Conservation (phyloP, 2,797 vertebrate genomes). For the Sarcoramphus papa region DNA sequence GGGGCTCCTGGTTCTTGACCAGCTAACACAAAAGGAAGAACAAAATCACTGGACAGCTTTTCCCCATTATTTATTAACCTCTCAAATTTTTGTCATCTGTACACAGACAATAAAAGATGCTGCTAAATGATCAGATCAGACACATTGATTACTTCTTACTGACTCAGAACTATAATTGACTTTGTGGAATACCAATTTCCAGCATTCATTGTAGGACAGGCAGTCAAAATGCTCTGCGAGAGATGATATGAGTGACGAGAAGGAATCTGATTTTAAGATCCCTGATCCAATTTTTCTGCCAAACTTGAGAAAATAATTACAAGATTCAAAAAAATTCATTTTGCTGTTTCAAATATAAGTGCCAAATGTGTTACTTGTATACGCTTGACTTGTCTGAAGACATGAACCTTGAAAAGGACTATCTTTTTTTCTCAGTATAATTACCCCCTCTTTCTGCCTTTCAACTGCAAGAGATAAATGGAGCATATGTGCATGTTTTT, state of each 20-base stretch:
- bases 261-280: constrained; percentile 51
- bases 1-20: background rate
- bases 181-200: constrained; percentile 29
- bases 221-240: constrained; percentile 28
- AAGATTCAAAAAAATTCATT: constrained; percentile 49
- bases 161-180: constrained; percentile 22
- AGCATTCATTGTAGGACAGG: background rate
- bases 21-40: background rate
- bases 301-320: constrained; percentile 58
- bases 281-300: constrained; percentile 55
- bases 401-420: constrained; percentile 36
- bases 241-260: constrained; percentile 5
- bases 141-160: constrained; percentile 36
- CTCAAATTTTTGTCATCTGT: background rate
- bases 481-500: constrained; percentile 20
- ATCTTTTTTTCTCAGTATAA: constrained; percentile 30
- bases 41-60: background rate
- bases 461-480: constrained; percentile 45
- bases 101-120: background rate
- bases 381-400: constrained; percentile 37
- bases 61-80: constrained; percentile 5
- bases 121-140: constrained; percentile 12
- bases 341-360: constrained; percentile 39
- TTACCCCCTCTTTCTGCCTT: constrained; percentile 52
- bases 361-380: constrained; percentile 8